Conservation (phyloP, 2,797 vertebrate genomes). For the Taeniopygia guttata region DNA sequence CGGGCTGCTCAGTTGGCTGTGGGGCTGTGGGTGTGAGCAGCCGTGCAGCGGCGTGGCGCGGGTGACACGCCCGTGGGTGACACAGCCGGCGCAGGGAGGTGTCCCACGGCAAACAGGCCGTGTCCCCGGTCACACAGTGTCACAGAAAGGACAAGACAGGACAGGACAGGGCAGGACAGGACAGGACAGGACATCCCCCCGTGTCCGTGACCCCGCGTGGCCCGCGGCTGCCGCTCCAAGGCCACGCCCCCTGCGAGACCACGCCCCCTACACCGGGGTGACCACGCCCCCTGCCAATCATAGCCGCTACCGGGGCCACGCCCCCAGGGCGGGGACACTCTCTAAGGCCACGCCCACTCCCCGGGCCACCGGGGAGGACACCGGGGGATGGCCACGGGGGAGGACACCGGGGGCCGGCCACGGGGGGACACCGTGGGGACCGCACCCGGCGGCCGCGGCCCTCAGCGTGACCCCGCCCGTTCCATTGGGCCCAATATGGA, state of each 20-base stretch:
- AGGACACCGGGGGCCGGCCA: not conserved
- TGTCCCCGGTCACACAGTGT: not conserved
- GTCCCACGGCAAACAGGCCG: not conserved
- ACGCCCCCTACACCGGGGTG: accelerated
- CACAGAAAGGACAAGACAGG: not conserved
- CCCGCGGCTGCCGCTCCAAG: too few species aligned
- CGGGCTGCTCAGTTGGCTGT: not conserved
- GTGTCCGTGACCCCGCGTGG: not conserved
- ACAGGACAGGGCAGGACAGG: not conserved
- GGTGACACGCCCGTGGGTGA: not conserved
- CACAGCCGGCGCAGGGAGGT: not conserved
- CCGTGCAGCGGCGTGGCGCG: not conserved
- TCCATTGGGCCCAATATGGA: accelerated
- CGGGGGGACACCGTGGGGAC: not conserved
- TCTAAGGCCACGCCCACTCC: not conserved
- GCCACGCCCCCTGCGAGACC: not conserved
- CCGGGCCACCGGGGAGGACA: not conserved
- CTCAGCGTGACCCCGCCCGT: not conserved
- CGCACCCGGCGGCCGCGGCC: not conserved
- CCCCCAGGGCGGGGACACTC: accelerated
- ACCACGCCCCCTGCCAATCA: not conserved
- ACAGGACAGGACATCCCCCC: not conserved
- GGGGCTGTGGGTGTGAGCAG: not conserved
- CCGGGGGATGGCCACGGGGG: not conserved
- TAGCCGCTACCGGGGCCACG: accelerated